Evolutionary conservation across 2,888 invertebrate species (phyloP).

Genomic region (Ochropleura plecta): DNA sequence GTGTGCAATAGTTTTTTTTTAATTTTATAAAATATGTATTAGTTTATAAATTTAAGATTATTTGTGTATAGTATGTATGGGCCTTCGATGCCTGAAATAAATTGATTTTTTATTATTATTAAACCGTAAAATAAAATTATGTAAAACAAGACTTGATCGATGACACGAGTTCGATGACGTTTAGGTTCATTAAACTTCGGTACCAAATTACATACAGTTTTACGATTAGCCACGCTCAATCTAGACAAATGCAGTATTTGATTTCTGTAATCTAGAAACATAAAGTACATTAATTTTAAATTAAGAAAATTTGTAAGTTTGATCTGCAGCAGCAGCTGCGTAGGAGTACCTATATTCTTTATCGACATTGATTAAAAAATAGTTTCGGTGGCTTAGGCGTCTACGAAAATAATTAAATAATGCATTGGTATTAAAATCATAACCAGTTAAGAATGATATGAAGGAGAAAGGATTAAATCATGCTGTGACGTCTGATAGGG

Average conservation of each 20-base stretch:
- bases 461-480: no score
- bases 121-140: no score
- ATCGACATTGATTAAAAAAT: background rate
- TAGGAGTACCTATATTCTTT: background rate
- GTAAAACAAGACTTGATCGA: conserved; percentile 5
- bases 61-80: no score
- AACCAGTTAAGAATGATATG: no score
- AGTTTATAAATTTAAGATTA: no score
- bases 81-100: no score
- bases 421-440: no score
- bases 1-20: no score
- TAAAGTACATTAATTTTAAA: conserved; percentile 49
- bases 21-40: no score
- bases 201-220: conserved; percentile 55
- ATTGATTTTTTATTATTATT: no score
- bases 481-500: no score
- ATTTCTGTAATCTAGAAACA: conserved; percentile 47
- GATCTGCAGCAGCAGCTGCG: background rate
- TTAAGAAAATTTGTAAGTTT: conserved; percentile 24
- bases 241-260: conserved; percentile 52
- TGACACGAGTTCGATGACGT: conserved; percentile 26
- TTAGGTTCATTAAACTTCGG: conserved; percentile 47
- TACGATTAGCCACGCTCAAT: conserved; percentile 61
- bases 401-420: background rate
- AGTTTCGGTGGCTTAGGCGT: no score